Base-by-base conservation (phyloP, 1,140 invertebrate species). In the Phocides pigmalion region DNA sequence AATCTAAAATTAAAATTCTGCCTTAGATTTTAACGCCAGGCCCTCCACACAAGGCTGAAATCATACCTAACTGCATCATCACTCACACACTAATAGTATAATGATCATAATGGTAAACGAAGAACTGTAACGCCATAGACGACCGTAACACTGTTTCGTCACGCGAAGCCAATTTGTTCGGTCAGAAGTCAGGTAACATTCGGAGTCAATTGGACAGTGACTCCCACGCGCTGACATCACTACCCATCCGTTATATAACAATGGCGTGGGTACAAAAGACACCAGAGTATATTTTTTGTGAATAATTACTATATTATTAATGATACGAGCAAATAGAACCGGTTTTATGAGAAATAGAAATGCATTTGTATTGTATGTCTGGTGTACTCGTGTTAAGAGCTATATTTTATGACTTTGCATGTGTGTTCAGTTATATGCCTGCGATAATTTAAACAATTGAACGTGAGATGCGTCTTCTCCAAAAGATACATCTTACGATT, bases 181-280 rank as follows among this genome's bases (percentile, higher is more conserved):
- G 74, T 77, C 72, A 74, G 51, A 66, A 74, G 70, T 76, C 71
- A 74, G 76, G 76, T 76, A 70, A 66, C 39, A 46, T 41, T 61
- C 47, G 9, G 14, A 56, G 68, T 72, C 72, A 72, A 74, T 74
- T 74, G 50, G 64, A 44, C 68, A 44, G 37, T 63, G 58, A 28
- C 62, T 62, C 73, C 70, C 64, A 68, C 59, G 53, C 66, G 16
- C 63, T 72, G 70, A 76, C 69, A 68, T 68, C 46, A 70, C 39
- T 17, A 12, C 22, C 28, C 20, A 58, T 44, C 53, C 39, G 53
- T 58, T 58, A 58, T 58, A 20, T 46, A 59, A 59, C 54, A 46
- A 59, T 59, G 42, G 22, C 41, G 54, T 59, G 41, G 25, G 41
- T 59, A 59, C 3, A 0, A 20, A 46, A 20, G 4, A 32, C 42